Base-by-base conservation (phyloP, 2,797 vertebrate genomes). In the Sparus aurata region DNA sequence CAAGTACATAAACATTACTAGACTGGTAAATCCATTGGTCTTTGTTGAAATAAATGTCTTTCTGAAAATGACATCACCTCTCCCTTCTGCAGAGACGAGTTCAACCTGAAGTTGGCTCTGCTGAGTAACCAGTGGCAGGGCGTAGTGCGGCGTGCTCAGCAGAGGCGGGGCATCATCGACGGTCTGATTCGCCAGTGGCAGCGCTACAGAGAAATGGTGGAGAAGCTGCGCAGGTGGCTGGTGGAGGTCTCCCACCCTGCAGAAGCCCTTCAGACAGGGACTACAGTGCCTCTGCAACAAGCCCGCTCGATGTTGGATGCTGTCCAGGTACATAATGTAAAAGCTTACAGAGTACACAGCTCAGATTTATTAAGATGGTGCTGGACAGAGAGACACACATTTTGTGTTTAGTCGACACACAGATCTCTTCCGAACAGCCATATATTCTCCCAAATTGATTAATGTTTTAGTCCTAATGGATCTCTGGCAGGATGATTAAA, bases 91-190 rank as follows among this genome's bases (percentile, higher is more conserved):
- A 99, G 98, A 86, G 96, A 98, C 74, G 97, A 99, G 80, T 99
- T 99, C 93, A 97, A 96, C 91, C 91, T 96, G 86, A 98, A 99
- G 87, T 38, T 99, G 91, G 92, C 97, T 0, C 95, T 98, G 12
- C 93, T 99, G 78, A 99, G 97, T 80, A 97, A 97, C 86, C 98
- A 99, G 82, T 99, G 98, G 98, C 98, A 99, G 90, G 98, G 97
- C 2, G 98, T 99, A 22, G 97, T 99, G 73, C 97, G 97, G 2
- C 96, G 97, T 3, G 97, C 97, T 2, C 98, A 99, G 87, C 98
- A 99, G 92, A 95, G 98, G 79, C 93, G 96, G 0, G 98, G 98
- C 1, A 97, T 99, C 85, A 99, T 99, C 1, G 98, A 99, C 81
- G 96, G 97, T 67, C 96, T 98, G 89, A 96, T 98, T 60, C 96